phyloP scores from a whole-genome alignment of 1,140 invertebrate genomes.

The Tetramorium alpestre region DNA sequence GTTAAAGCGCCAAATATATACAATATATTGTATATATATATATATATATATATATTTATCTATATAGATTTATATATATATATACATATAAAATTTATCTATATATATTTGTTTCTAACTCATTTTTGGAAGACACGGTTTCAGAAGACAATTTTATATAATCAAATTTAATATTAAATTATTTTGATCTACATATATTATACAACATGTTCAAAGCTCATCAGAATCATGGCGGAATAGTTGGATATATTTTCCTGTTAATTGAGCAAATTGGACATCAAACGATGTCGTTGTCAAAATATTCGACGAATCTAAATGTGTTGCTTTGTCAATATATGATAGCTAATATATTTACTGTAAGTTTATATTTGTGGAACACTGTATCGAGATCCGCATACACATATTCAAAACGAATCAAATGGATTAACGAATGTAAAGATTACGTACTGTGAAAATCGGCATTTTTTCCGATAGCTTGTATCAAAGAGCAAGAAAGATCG shows the following conservation, averaged over 20 bases:
- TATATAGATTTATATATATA: too few relatives aligned
- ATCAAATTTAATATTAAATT: not conserved
- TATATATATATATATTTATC: too few relatives aligned
- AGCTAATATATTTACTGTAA: too few relatives aligned
- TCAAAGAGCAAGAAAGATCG: not conserved
- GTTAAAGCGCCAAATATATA: not conserved
- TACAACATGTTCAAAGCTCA: not conserved
- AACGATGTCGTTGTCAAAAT: not conserved
- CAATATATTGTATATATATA: too few relatives aligned
- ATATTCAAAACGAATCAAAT: constrained; percentile 14
- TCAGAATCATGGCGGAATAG: not conserved
- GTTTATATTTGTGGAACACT: not conserved
- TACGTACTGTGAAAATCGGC: not conserved
- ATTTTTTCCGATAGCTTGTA: constrained; percentile 9
- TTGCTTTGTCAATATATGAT: not conserved
- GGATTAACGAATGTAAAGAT: constrained; percentile 5
- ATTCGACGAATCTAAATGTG: not conserved
- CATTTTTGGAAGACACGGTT: not conserved
- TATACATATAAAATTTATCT: too few relatives aligned
- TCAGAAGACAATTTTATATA: not conserved
- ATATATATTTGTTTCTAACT: too few relatives aligned
- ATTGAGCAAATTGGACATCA: not conserved
- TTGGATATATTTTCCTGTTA: not conserved
- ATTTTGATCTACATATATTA: not conserved
- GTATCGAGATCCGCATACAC: constrained; percentile 1